phyloP scores from a whole-genome alignment of 2,113 vertebrate species.

The Gopherus evgoodei region DNA sequence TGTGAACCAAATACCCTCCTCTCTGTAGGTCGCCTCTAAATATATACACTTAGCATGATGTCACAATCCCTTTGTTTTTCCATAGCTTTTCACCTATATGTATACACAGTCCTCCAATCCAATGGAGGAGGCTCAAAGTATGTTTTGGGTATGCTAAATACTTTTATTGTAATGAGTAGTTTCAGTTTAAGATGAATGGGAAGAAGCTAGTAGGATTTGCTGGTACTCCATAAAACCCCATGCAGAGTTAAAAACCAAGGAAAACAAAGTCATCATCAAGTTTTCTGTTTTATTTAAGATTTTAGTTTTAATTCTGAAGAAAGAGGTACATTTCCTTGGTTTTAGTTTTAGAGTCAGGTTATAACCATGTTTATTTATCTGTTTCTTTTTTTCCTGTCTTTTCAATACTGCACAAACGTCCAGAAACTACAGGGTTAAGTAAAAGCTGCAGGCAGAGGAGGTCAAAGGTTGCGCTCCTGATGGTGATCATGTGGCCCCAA shows the following conservation, averaged over 20 bases:
- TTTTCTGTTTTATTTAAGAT: constrained; percentile 99
- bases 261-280: constrained; percentile 82
- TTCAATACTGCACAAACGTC: constrained; percentile 94
- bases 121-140: neutral
- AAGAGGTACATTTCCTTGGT: constrained; percentile 94
- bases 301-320: constrained; percentile 99
- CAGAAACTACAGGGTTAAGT: constrained; percentile 88
- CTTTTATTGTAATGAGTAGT: neutral
- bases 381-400: constrained; percentile 90
- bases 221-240: neutral
- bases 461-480: constrained; percentile 84
- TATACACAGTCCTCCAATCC: neutral
- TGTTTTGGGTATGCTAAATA: neutral
- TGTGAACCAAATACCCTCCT: neutral
- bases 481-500: constrained; percentile 81
- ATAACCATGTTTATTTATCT: constrained; percentile 89
- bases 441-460: constrained; percentile 87
- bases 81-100: neutral
- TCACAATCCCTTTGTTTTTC: neutral
- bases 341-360: constrained; percentile 89
- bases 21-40: neutral
- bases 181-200: neutral
- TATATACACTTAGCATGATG: neutral
- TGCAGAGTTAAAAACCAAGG: constrained; percentile 40
- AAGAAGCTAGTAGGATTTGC: neutral